Evolutionary conservation across 2,888 invertebrate genomes (phyloP), one percentile per base, ranked within the genome.

Genomic region (Callyntrura guangdongensis): DNA sequence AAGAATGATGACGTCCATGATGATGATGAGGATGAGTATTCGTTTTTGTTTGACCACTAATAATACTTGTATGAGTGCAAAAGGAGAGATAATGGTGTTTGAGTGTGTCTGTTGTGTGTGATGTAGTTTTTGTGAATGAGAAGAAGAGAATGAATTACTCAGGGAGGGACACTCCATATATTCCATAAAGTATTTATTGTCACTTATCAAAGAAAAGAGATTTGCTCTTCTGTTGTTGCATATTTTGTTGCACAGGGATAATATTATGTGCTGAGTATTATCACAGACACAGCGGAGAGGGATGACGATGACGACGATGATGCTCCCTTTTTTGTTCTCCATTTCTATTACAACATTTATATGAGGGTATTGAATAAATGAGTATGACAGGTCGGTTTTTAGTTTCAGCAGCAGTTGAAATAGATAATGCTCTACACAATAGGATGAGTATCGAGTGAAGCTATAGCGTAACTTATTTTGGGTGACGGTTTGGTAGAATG

Each of bases 131-230:
- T 88, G 84, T 84, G 69, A 67, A 69, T 45, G 84, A 25, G 53
- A 69, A 82, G 47, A 67, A 25, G 72, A 47, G 45, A 88, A 88
- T 88, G 69, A 88, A 77, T 86, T 87, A 64, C 12, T 49, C 61
- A 47, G 53, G 61, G 81, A 81, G 88, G 88, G 88, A 88, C 88
- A 88, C 69, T 88, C 20, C 36, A 49, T 74, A 67, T 67, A 87
- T 88, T 88, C 74, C 88, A 83, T 88, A 82, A 87, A 87, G 87
- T 84, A 89, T 84, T 84, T 84, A 84, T 89, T 89, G 89, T 84
- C 83, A 84, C 83, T 77, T 84, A 89, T 89, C 61, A 89, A 83
- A 81, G 56, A 89, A 61, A 47, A 84, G 74, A 89, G 89, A 89
- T 89, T 89, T 89, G 89, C 84, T 89, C 83, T 72, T 53, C 83